Base-by-base conservation (phyloP, 2,797 vertebrate genomes). In the Harpagifer antarcticus region DNA sequence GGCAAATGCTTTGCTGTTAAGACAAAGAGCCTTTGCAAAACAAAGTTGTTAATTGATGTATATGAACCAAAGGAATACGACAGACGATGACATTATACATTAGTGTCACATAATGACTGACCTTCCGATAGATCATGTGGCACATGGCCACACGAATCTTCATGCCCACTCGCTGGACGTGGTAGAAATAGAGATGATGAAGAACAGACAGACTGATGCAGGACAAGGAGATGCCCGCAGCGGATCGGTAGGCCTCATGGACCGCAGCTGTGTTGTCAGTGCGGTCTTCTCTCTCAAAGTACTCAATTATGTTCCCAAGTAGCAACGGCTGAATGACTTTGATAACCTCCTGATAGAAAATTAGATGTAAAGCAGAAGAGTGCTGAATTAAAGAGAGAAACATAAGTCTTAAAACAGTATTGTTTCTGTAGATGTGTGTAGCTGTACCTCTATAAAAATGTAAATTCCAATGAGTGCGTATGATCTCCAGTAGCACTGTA, bases 121-220 rank as follows among this genome's bases (percentile, higher is more conserved):
- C 98, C 97, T 99, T 99, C 37, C 81, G 95, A 87, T 97, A 99
- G 91, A 99, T 97, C 96, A 99, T 97, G 82, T 99, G 97, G 59
- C 98, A 99, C 95, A 99, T 94, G 47, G 98, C 97, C 16, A 99
- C 93, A 3, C 98, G 92, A 14, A 99, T 94, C 93, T 95, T 97
- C 97, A 99, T 99, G 79, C 98, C 98, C 2, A 89, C 91, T 74
- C 96, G 92, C 85, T 97, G 97, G 5, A 97, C 97, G 0, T 97
- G 93, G 74, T 96, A 99, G 81, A 99, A 99, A 86, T 98, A 99
- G 3, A 99, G 78, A 78, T 99, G 98, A 66, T 98, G 96, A 44
- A 96, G 79, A 4, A 95, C 47, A 15, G 96, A 93, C 63, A 99
- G 81, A 19, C 89, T 0, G 1, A 98, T 63, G 0, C 96, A 95